Percentiles rank a stretch among this genome's conserved stretches.
Evolutionary conservation across 2,113 vertebrate genomes (phyloP).

Genomic region (Spermophilus dauricus): DNA sequence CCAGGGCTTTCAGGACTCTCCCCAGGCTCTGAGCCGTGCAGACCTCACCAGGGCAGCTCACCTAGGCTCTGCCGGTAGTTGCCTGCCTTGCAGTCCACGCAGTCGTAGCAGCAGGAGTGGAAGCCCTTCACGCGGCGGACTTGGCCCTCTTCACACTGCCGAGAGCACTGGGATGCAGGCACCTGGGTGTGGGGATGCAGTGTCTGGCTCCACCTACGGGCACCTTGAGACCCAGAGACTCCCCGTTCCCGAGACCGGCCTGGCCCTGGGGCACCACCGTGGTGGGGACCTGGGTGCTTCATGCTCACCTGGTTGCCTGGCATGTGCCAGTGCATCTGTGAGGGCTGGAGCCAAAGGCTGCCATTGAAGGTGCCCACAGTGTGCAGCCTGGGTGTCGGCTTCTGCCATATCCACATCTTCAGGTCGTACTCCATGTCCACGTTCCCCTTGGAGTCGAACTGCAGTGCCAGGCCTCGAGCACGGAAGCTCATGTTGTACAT

Average conservation of each 20-base stretch:
- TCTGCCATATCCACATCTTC: slow-evolving; percentile 90
- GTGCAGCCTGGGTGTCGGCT: neutral
- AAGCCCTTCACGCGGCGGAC: slow-evolving; percentile 84
- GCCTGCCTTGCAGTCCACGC: slow-evolving; percentile 92
- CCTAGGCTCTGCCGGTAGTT: slow-evolving; percentile 86
- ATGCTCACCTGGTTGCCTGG: neutral
- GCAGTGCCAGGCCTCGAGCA: slow-evolving; percentile 79
- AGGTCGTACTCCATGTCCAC: slow-evolving; percentile 89
- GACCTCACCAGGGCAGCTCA: neutral
- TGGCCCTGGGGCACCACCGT: rapidly evolving
- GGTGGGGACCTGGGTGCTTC: rapidly evolving
- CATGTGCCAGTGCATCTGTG: slow-evolving; percentile 90
- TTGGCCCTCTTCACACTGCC: slow-evolving; percentile 89
- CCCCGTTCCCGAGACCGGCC: rapidly evolving
- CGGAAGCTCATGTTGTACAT: slow-evolving; percentile 87
- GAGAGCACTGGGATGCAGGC: slow-evolving; percentile 92
- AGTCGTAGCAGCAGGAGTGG: slow-evolving; percentile 93
- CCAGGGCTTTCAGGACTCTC: rapidly evolving
- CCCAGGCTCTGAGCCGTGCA: neutral
- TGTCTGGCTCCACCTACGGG: neutral
- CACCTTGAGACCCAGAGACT: neutral
- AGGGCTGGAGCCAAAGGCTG: slow-evolving; percentile 82
- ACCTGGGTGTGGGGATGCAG: slow-evolving; percentile 82
- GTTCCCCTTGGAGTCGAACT: slow-evolving; percentile 89
- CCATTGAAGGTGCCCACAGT: slow-evolving; percentile 87